Conservation (phyloP, 1,140 invertebrate genomes). For the Anastatus disparis region DNA sequence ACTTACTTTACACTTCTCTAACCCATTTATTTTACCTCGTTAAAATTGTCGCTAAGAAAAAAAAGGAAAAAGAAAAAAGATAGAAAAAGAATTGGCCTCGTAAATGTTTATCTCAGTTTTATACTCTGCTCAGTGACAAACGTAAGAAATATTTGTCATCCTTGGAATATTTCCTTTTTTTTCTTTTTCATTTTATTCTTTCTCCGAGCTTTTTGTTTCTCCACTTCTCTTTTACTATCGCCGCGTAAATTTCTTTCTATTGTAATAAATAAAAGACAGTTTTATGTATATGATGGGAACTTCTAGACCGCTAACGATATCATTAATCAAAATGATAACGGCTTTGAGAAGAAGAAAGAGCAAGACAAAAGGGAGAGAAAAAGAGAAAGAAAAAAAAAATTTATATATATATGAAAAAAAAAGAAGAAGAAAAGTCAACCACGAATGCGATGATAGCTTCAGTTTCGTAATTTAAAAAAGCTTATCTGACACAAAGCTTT, state of each 20-base stretch:
- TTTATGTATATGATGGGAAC: conserved; percentile 24
- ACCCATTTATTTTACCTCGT: neutral
- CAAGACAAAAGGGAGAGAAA: conserved; percentile 3
- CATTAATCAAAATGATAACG: conserved; percentile 36
- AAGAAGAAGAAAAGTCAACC: too few species aligned
- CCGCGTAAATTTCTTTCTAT: neutral
- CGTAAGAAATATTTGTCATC: conserved; percentile 17
- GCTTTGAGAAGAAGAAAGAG: conserved; percentile 11
- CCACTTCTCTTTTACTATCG: conserved; percentile 1
- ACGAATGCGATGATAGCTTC: conserved; percentile 30
- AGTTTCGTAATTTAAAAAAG: conserved; percentile 39
- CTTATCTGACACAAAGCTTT: conserved; percentile 37
- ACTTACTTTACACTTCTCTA: neutral
- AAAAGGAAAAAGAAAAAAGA: too few species aligned
- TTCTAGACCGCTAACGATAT: conserved; percentile 32
- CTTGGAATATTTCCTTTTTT: neutral
- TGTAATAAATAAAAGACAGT: conserved; percentile 31
- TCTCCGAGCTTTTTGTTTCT: too few species aligned
- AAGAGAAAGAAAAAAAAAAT: neutral
- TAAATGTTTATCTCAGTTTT: conserved; percentile 15
- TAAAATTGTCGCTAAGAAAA: too few species aligned
- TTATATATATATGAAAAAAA: neutral
- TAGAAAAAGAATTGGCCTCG: neutral
- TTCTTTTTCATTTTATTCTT: neutral
- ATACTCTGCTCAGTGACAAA: too few species aligned